A percentile compares a stretch with the other conserved stretches of the same genome.
phyloP scores from a whole-genome alignment of 2,888 invertebrate species.

The Spisula subtruncata region DNA sequence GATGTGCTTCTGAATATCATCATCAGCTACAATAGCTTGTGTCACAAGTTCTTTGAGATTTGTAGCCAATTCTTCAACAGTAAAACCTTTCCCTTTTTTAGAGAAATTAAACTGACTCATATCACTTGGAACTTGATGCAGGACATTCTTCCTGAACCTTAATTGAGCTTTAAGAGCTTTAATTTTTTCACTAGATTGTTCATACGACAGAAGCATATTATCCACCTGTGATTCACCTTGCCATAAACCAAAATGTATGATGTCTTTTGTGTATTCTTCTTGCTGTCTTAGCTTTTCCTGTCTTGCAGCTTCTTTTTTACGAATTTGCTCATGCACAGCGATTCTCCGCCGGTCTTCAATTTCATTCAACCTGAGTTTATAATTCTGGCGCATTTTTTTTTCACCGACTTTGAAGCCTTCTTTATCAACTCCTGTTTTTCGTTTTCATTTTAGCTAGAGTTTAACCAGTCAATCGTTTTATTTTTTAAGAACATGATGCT shows the following conservation, averaged over 20 bases:
- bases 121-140: constrained; percentile 45
- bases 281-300: constrained; percentile 48
- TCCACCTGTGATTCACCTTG: constrained; percentile 49
- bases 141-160: constrained; percentile 52
- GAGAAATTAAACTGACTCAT: constrained; percentile 45
- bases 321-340: constrained; percentile 46
- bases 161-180: constrained; percentile 55
- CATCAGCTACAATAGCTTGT: constrained; percentile 46
- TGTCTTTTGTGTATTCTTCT: constrained; percentile 48
- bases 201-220: constrained; percentile 54
- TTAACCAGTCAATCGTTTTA: constrained; percentile 52
- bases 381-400: constrained; percentile 46
- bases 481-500: constrained; percentile 65
- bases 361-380: constrained; percentile 47
- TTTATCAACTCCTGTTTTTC: constrained; percentile 46
- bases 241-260: constrained; percentile 54
- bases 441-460: constrained; percentile 30
- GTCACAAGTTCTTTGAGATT: constrained; percentile 48
- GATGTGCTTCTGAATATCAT: constrained; percentile 44
- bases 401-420: constrained; percentile 52
- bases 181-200: constrained; percentile 37
- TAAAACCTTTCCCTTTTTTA: constrained; percentile 48
- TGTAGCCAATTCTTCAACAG: constrained; percentile 38
- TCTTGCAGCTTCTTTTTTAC: constrained; percentile 41
- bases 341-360: constrained; percentile 43